These are phyloP conservation scores for Callinectes sapidus DNA, from an alignment of 2,888 invertebrate species.

Conservation along the genomic window DNA sequence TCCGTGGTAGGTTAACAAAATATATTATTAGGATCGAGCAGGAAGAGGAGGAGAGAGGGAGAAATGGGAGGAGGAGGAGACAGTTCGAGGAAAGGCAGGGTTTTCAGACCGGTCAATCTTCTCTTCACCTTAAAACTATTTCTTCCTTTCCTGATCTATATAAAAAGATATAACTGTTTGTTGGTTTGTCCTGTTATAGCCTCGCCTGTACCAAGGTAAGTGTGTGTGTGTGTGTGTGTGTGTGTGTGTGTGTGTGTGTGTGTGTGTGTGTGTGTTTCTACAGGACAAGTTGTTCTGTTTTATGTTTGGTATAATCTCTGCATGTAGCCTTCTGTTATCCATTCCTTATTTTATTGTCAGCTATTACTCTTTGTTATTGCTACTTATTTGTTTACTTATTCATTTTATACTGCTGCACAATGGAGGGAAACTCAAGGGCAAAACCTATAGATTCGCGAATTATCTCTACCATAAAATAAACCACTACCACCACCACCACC, in stretches of 20 bases:
- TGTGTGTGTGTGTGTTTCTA: not conserved
- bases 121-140: not conserved
- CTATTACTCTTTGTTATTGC: not conserved
- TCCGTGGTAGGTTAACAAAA: not conserved
- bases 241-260: not conserved
- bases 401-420: too few species aligned
- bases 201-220: not conserved
- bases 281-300: not conserved
- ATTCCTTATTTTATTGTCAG: not conserved
- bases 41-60: not conserved
- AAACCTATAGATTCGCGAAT: not conserved
- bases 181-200: not conserved
- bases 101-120: not conserved
- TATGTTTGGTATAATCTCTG: not conserved
- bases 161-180: constrained; percentile 23
- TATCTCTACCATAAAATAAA: not conserved
- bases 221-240: not conserved
- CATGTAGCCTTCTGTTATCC: not conserved
- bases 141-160: not conserved
- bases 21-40: not conserved
- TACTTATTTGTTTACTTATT: not conserved
- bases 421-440: too few species aligned
- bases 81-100: not conserved
- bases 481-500: not conserved
- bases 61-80: not conserved